Conservation (phyloP, 2,888 invertebrate genomes). For the Teinopalpus imperialis region DNA sequence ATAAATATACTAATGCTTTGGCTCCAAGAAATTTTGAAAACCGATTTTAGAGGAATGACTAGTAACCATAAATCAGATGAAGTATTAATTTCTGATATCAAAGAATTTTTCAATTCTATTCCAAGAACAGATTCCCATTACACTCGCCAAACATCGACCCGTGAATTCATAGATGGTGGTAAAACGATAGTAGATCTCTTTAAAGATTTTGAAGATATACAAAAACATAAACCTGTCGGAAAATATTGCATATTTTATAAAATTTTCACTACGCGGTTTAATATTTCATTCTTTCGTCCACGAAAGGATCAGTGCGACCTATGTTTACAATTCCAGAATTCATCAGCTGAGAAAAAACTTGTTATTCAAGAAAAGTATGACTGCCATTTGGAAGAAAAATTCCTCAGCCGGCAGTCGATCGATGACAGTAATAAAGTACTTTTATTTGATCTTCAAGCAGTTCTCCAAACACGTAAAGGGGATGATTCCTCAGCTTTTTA, state of each 20-base stretch:
- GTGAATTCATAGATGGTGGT: neutral
- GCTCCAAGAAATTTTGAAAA: neutral
- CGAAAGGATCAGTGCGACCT: too few species aligned
- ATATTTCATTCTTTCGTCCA: conserved; percentile 13
- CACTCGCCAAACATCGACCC: neutral
- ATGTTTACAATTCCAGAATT: too few species aligned
- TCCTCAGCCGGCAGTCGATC: too few species aligned
- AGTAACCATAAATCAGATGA: neutral
- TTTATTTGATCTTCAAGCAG: too few species aligned
- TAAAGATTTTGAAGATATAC: conserved; percentile 3
- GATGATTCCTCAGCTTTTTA: too few species aligned
- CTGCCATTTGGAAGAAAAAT: too few species aligned
- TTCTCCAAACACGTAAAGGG: too few species aligned
- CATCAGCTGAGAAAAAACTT: too few species aligned
- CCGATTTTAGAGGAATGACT: neutral
- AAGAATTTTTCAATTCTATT: conserved; percentile 2
- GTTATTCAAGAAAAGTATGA: too few species aligned
- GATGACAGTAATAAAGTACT: too few species aligned
- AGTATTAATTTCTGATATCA: neutral
- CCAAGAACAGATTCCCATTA: neutral
- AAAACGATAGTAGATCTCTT: neutral
- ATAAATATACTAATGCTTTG: too few species aligned
- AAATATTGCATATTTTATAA: conserved; percentile 1
- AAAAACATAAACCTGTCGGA: conserved; percentile 3
- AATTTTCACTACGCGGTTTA: conserved; percentile 20